Percentiles rank a stretch among this genome's conserved stretches.
Conservation (phyloP, 2,888 invertebrate species). For the Ormyrus pomaceus region DNA sequence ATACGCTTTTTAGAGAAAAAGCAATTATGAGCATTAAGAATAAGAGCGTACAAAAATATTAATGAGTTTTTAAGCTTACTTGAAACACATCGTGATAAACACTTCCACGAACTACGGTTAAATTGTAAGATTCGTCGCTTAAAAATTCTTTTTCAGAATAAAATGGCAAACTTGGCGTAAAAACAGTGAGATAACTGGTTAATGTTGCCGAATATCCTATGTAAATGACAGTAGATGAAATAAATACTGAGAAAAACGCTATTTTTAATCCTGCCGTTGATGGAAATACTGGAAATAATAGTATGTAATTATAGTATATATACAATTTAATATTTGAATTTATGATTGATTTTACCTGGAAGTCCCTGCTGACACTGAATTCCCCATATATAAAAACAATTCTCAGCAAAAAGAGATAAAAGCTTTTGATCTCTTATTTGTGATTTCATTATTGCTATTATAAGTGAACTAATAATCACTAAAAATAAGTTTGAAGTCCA, state of each 20-base stretch:
- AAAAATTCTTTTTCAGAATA: conserved; percentile 56
- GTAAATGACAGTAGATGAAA: conserved; percentile 57
- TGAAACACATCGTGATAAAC: conserved; percentile 53
- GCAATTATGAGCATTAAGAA: no score
- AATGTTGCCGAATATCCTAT: conserved; percentile 61
- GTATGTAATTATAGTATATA: neutral
- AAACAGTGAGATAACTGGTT: conserved; percentile 60
- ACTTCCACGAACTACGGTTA: conserved; percentile 50
- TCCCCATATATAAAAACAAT: conserved; percentile 46
- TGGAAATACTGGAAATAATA: conserved; percentile 54
- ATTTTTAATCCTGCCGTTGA: conserved; percentile 54
- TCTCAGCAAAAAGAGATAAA: conserved; percentile 18
- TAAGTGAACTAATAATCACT: conserved; percentile 9
- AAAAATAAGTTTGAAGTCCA: conserved; percentile 18
- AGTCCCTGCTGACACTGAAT: conserved; percentile 50
- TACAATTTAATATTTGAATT: neutral
- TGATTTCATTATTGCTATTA: conserved; percentile 37
- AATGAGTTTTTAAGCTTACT: conserved; percentile 18
- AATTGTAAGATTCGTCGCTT: conserved; percentile 56
- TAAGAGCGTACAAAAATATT: neutral
- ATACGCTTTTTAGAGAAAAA: conserved; percentile 11
- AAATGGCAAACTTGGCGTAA: conserved; percentile 57
- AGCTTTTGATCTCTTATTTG: conserved; percentile 15
- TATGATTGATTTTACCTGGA: conserved; percentile 17
- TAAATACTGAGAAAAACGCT: conserved; percentile 58